Evolutionary conservation across 1,140 invertebrate species (phyloP).

Genomic region (Cydia fagiglandana): DNA sequence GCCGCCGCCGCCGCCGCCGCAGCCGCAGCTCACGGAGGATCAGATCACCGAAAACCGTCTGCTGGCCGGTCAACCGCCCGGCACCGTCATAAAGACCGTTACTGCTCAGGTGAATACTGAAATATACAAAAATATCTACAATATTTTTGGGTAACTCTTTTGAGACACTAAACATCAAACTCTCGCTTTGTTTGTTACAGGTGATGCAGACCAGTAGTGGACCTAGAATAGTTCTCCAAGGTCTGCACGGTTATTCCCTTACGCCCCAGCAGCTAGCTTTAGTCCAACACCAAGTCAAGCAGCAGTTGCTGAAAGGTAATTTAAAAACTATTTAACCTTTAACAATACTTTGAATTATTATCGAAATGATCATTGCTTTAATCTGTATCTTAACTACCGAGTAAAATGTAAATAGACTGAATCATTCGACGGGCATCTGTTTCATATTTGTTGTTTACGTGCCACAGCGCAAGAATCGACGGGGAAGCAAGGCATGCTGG

Average conservation of each 20-base stretch:
- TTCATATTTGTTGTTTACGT: background rate
- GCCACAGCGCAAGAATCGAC: conserved; percentile 86
- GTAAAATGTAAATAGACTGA: too few relatives aligned
- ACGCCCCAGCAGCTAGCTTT: conserved; percentile 88
- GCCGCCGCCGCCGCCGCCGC: conserved; percentile 34
- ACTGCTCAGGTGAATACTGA: conserved; percentile 82
- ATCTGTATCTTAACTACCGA: too few relatives aligned
- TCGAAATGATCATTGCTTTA: too few relatives aligned
- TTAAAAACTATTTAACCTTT: conserved; percentile 21
- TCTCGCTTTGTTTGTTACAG: conserved; percentile 58
- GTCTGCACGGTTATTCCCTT: conserved; percentile 89
- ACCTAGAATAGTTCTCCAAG: conserved; percentile 90
- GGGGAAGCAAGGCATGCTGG: conserved; percentile 89
- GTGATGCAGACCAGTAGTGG: conserved; percentile 91
- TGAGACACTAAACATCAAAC: background rate
- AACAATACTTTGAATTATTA: too few relatives aligned
- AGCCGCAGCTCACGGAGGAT: conserved; percentile 67
- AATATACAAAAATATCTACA: background rate
- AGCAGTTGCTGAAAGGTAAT: conserved; percentile 90
- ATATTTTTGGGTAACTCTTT: conserved; percentile 11
- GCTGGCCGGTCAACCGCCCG: conserved; percentile 87
- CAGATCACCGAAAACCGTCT: conserved; percentile 85
- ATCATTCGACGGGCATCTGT: too few relatives aligned
- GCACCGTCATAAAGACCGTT: conserved; percentile 92
- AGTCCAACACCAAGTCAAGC: conserved; percentile 93